phyloP scores from a whole-genome alignment of 2,888 invertebrate species.

The Melanotus villosus region DNA sequence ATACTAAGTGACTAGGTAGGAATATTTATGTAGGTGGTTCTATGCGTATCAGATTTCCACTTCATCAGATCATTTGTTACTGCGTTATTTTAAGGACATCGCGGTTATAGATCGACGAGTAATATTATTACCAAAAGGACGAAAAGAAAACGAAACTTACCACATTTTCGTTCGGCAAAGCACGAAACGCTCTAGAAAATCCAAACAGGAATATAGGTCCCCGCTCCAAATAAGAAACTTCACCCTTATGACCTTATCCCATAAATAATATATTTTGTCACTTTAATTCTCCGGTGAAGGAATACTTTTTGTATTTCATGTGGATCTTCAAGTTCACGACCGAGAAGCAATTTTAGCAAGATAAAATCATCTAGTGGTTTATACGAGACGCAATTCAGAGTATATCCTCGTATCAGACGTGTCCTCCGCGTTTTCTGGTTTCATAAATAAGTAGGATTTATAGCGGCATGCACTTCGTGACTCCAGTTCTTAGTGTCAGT shows the following conservation, averaged over 20 bases:
- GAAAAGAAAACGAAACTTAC: too few relatives aligned
- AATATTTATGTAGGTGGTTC: slow-evolving; percentile 36
- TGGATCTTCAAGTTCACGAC: slow-evolving; percentile 33
- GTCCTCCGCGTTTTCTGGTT: slow-evolving; percentile 63
- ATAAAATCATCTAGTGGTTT: slow-evolving; percentile 55
- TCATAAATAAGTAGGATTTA: slow-evolving; percentile 68
- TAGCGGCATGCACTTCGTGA: slow-evolving; percentile 67
- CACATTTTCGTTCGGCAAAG: too few relatives aligned
- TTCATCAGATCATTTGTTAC: slow-evolving; percentile 1
- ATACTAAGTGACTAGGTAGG: slow-evolving; percentile 47
- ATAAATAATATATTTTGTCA: slow-evolving; percentile 24
- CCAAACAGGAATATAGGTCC: too few relatives aligned
- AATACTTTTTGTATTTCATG: slow-evolving; percentile 18
- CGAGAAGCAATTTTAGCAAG: slow-evolving; percentile 44
- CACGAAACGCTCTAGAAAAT: too few relatives aligned
- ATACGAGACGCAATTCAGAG: slow-evolving; percentile 54
- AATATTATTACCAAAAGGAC: neutral
- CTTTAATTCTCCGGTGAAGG: slow-evolving; percentile 16
- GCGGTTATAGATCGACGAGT: neutral
- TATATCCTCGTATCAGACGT: slow-evolving; percentile 60
- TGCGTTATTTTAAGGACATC: neutral
- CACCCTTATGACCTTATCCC: neutral
- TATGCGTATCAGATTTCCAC: slow-evolving; percentile 29
- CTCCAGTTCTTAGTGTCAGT: slow-evolving; percentile 61
- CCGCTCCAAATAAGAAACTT: neutral